phyloP scores from a whole-genome alignment of 2,797 vertebrate species.

The Poecile montanus region DNA sequence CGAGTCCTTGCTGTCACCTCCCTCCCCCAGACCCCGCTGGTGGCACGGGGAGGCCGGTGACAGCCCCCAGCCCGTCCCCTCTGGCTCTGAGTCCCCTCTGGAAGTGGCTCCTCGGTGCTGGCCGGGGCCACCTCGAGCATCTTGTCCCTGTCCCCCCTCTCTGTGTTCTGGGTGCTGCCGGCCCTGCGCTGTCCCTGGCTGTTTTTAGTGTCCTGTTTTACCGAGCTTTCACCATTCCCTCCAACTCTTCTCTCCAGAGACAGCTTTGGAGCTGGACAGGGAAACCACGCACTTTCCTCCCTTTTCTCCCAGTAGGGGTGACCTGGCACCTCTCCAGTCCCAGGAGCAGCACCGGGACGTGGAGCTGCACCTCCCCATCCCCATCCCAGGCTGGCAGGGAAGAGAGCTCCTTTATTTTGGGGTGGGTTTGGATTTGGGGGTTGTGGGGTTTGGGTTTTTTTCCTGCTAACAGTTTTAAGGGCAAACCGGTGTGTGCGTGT shows the following conservation, averaged over 20 bases:
- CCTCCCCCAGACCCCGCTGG: background rate
- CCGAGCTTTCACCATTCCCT: background rate
- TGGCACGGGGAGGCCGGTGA: background rate
- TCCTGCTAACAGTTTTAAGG: background rate
- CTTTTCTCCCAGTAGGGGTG: background rate
- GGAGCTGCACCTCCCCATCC: background rate
- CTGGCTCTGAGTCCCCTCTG: background rate
- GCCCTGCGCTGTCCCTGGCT: background rate
- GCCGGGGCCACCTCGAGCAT: background rate
- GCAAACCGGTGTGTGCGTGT: background rate
- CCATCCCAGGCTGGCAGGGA: background rate
- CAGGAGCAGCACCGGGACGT: fast-evolving
- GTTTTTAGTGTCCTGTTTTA: background rate
- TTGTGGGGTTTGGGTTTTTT: background rate
- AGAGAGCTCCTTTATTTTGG: background rate
- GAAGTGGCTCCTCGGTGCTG: background rate
- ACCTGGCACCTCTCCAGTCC: background rate
- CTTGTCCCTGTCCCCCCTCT: background rate
- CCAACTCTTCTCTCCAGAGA: background rate
- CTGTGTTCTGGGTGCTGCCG: background rate
- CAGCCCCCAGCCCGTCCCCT: background rate
- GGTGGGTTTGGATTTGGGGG: background rate
- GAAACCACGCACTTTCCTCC: background rate
- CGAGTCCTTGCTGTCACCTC: background rate
- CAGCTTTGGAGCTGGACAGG: background rate